Evolutionary conservation across 2,888 invertebrate genomes (phyloP).

Genomic region (Mamestra brassicae): DNA sequence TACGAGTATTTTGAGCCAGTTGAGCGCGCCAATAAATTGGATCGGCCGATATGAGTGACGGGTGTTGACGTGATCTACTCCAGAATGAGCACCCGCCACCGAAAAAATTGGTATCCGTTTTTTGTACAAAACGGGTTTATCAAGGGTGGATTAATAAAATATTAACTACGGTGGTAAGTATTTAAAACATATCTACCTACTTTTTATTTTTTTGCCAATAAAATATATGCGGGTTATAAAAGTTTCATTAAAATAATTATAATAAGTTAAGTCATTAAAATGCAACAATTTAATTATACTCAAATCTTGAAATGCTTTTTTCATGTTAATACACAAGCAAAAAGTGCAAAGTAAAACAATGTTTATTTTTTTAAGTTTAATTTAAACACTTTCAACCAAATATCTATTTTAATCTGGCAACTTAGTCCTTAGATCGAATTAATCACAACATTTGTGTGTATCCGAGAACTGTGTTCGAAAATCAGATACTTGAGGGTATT

Average conservation of each 20-base stretch:
- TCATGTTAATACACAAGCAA: too few relatives aligned
- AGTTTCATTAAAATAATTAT: background rate
- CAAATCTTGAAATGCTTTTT: too few relatives aligned
- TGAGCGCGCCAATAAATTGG: conserved; percentile 50
- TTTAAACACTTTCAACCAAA: background rate
- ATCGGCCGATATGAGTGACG: conserved; percentile 44
- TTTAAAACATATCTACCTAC: background rate
- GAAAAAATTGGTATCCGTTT: conserved; percentile 27
- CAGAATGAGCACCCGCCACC: background rate
- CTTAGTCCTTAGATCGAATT: background rate
- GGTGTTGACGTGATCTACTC: conserved; percentile 32
- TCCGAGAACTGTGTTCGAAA: conserved; percentile 26
- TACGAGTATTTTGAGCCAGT: conserved; percentile 37
- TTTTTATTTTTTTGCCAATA: background rate
- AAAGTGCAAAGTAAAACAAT: too few relatives aligned
- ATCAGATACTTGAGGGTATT: conserved; percentile 30
- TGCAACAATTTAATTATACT: background rate
- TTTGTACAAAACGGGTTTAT: conserved; percentile 11
- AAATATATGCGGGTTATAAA: background rate
- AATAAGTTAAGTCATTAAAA: background rate
- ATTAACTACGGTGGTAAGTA: background rate
- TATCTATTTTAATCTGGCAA: conserved; percentile 7
- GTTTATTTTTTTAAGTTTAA: background rate
- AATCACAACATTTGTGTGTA: conserved; percentile 5
- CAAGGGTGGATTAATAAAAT: conserved; percentile 4